A percentile compares a stretch with the other conserved stretches of the same genome.
These are phyloP conservation scores for Wasmannia auropunctata DNA, from an alignment of 1,140 invertebrate species.

Conservation along the genomic window DNA sequence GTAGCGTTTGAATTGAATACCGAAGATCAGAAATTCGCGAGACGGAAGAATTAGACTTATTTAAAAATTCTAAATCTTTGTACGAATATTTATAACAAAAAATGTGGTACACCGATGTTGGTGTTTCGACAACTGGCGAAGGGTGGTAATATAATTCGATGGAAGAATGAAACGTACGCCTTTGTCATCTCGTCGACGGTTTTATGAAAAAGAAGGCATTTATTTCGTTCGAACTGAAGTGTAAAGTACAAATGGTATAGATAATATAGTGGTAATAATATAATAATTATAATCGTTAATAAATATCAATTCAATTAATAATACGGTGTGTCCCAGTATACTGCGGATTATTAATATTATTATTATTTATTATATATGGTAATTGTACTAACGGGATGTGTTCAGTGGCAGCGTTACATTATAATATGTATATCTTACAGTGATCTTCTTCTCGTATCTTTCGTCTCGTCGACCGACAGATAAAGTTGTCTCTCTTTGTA, in stretches of 20 bases:
- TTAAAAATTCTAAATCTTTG: background rate
- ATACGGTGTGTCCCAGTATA: slow-evolving; percentile 79
- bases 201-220: slow-evolving; percentile 86
- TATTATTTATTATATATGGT: slow-evolving; percentile 71
- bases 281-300: slow-evolving; percentile 84
- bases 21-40: background rate
- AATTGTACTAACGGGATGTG: slow-evolving; percentile 85
- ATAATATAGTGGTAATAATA: slow-evolving; percentile 84
- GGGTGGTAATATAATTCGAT: background rate
- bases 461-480: slow-evolving; percentile 52
- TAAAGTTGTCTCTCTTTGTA: slow-evolving; percentile 16
- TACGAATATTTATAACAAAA: background rate
- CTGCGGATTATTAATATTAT: slow-evolving; percentile 62
- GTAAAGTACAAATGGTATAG: slow-evolving; percentile 85
- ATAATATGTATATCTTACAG: slow-evolving; percentile 71
- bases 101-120: background rate
- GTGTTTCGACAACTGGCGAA: background rate
- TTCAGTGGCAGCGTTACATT: slow-evolving; percentile 84
- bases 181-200: slow-evolving; percentile 43
- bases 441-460: too few species aligned
- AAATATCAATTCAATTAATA: slow-evolving; percentile 85
- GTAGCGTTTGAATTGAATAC: background rate
- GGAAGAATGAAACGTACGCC: slow-evolving; percentile 41
- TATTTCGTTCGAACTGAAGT: slow-evolving; percentile 85
- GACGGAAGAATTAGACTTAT: background rate